phyloP scores from a whole-genome alignment of 2,888 invertebrate species.

The Drosophila borealis region DNA sequence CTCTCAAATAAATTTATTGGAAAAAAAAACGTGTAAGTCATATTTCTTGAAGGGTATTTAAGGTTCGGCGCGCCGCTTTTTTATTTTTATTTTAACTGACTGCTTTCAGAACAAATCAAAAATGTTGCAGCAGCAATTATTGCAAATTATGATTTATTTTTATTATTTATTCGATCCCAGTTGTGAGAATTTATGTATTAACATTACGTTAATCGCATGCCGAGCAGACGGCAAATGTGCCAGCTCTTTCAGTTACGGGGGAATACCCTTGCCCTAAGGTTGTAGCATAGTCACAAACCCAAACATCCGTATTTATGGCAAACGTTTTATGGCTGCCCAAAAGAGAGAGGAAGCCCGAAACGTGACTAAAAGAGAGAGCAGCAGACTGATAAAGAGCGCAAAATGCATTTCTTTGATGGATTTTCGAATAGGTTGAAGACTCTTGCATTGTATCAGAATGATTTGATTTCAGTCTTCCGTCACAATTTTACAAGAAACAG shows the following conservation, averaged over 20 bases:
- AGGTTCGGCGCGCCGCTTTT: neutral
- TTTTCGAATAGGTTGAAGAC: neutral
- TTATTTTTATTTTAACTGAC: neutral
- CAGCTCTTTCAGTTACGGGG: neutral
- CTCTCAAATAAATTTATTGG: too few relatives aligned
- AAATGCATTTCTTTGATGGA: too few relatives aligned
- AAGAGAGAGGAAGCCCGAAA: too few relatives aligned
- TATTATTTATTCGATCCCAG: constrained; percentile 28
- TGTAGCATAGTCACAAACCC: constrained; percentile 37
- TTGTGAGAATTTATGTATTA: constrained; percentile 37
- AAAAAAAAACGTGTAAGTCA: neutral
- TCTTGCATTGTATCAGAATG: too few relatives aligned
- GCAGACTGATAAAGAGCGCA: neutral
- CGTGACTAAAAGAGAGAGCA: neutral
- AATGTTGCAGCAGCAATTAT: constrained; percentile 31
- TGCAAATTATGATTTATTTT: constrained; percentile 39
- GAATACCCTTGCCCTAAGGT: neutral
- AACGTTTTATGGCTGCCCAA: too few relatives aligned
- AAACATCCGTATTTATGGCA: too few relatives aligned
- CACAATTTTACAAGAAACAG: neutral
- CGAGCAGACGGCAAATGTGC: neutral
- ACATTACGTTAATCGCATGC: constrained; percentile 41
- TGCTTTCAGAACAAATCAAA: constrained; percentile 9
- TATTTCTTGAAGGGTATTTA: neutral
- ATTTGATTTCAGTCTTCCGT: too few relatives aligned